phyloP scores from a whole-genome alignment of 2,888 invertebrate species.

The Danaus chrysippus region DNA sequence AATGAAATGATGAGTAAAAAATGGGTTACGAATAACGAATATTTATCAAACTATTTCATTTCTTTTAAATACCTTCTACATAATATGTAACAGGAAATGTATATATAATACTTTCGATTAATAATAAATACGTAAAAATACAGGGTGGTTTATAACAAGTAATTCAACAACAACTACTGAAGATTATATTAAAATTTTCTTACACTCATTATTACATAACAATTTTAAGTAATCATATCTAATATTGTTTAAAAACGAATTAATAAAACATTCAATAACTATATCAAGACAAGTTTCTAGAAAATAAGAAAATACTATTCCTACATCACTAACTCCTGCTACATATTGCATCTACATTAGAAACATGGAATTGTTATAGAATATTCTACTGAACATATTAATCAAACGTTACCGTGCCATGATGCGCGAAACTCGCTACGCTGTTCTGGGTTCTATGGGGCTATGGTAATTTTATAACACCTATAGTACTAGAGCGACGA shows the following conservation, averaged over 20 bases:
- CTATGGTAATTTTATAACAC: constrained; percentile 52
- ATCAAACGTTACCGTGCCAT: constrained; percentile 73
- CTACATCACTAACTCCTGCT: constrained; percentile 17
- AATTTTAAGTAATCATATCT: not conserved
- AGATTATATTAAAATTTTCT: not conserved
- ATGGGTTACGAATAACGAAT: not conserved
- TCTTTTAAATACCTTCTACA: constrained; percentile 22
- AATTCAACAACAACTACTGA: not conserved
- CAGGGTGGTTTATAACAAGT: constrained; percentile 55
- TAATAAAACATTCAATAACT: not conserved
- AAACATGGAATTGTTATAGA: constrained; percentile 20
- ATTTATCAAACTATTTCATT: not conserved
- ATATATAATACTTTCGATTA: not conserved
- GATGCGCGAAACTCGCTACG: constrained; percentile 64
- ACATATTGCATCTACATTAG: constrained; percentile 14
- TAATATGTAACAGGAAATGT: not conserved
- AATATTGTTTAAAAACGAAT: too few relatives aligned
- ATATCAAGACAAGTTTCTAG: constrained; percentile 17
- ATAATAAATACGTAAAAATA: constrained; percentile 32
- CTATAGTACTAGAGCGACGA: constrained; percentile 61
- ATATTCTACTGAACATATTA: constrained; percentile 42
- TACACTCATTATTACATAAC: not conserved
- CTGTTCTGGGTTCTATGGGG: constrained; percentile 64
- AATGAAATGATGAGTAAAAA: constrained; percentile 12
- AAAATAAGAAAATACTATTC: constrained; percentile 19